Conservation (phyloP, 1,140 invertebrate genomes). For the Pseudomyrmex pallidus region DNA sequence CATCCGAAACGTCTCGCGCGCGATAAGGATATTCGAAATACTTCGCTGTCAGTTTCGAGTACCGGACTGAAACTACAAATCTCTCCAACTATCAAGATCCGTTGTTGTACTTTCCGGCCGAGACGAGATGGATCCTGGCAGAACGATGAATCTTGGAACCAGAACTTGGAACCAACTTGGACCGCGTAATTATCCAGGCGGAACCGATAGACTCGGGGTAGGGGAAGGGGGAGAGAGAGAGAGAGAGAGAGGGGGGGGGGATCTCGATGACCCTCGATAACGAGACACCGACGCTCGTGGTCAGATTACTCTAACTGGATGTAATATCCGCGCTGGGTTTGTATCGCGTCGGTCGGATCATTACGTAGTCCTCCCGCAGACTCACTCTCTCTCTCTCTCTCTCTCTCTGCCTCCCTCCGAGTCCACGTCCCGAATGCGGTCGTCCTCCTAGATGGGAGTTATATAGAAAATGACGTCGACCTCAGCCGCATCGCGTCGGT, state of each 20-base stretch:
- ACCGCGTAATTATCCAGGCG: slow-evolving; percentile 42
- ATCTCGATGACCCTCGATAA: slow-evolving; percentile 58
- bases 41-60: background rate
- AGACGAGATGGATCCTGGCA: slow-evolving; percentile 10
- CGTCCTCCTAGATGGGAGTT: background rate
- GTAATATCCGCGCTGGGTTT: slow-evolving; percentile 37
- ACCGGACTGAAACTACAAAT: slow-evolving; percentile 26
- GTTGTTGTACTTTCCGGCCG: slow-evolving; percentile 22
- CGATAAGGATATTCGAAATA: background rate
- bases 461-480: slow-evolving; percentile 25
- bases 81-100: slow-evolving; percentile 37
- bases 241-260: too few species aligned
- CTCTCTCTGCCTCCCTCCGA: too few species aligned
- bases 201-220: slow-evolving; percentile 35
- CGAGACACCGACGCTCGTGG: slow-evolving; percentile 46
- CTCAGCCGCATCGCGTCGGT: background rate
- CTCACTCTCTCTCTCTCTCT: too few species aligned
- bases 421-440: background rate
- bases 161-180: slow-evolving; percentile 41
- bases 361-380: slow-evolving; percentile 2
- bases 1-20: too few species aligned
- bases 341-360: slow-evolving; percentile 30
- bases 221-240: too few species aligned
- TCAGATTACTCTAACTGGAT: slow-evolving; percentile 53
- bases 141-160: slow-evolving; percentile 41